These are phyloP conservation scores for Acleris emargana DNA, from an alignment of 2,888 invertebrate species.

Conservation along the genomic window DNA sequence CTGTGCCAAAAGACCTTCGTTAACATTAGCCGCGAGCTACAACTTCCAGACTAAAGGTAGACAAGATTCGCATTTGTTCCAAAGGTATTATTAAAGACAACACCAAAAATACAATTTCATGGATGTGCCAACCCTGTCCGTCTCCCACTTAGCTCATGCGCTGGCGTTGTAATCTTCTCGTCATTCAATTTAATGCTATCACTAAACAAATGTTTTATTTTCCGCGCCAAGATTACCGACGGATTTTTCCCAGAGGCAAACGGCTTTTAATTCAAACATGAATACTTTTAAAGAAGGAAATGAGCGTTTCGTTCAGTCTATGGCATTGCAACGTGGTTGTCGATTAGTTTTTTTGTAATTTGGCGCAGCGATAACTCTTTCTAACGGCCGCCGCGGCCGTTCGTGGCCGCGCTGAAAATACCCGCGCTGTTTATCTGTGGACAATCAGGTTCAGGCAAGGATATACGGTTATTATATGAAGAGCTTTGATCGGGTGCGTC, in stretches of 20 bases:
- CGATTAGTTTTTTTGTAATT: background rate
- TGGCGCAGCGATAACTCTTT: slow-evolving; percentile 14
- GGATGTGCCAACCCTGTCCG: slow-evolving; percentile 12
- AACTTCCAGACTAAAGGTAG: background rate
- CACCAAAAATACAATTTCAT: background rate
- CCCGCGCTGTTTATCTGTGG: background rate
- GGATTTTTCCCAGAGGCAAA: slow-evolving; percentile 34
- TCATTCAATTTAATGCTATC: slow-evolving; percentile 34
- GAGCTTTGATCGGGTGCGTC: too few species aligned
- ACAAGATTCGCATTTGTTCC: too few species aligned
- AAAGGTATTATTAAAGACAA: too few species aligned
- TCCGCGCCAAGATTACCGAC: slow-evolving; percentile 30
- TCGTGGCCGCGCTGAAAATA: background rate
- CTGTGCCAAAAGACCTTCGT: background rate
- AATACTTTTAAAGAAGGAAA: slow-evolving; percentile 25
- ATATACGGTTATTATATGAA: too few species aligned
- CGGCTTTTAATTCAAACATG: slow-evolving; percentile 27
- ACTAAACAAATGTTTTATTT: slow-evolving; percentile 27
- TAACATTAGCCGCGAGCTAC: background rate
- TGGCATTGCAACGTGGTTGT: background rate
- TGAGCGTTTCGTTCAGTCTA: slow-evolving; percentile 8
- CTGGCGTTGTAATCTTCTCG: slow-evolving; percentile 32
- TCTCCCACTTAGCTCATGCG: slow-evolving; percentile 4
- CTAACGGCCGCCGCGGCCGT: slow-evolving; percentile 2
- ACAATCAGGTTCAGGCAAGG: too few species aligned